Conservation (phyloP, 2,888 invertebrate genomes). For the Gisinianus flammeolus region DNA sequence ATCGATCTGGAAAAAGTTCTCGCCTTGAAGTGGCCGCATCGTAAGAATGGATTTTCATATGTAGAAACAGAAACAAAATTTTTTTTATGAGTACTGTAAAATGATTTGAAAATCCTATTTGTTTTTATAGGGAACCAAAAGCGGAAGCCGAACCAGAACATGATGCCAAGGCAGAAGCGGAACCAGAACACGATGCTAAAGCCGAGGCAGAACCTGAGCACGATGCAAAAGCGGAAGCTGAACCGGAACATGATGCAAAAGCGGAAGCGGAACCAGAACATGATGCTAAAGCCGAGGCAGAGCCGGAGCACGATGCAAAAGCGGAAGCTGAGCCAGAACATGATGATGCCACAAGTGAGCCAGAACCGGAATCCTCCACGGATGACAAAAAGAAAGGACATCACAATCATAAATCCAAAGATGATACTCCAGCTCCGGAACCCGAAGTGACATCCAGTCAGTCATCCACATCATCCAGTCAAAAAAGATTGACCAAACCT, state of each 20-base stretch:
- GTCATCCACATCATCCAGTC: slow-evolving; percentile 12
- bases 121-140: slow-evolving; percentile 49
- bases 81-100: too few species aligned
- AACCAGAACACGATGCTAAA: not conserved
- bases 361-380: slow-evolving; percentile 63
- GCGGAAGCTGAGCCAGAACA: slow-evolving; percentile 57
- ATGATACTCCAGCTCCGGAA: slow-evolving; percentile 58
- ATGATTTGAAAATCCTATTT: too few species aligned
- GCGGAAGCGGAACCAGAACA: slow-evolving; percentile 60
- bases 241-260: slow-evolving; percentile 60
- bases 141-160: slow-evolving; percentile 61
- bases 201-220: slow-evolving; percentile 56
- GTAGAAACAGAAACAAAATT: too few species aligned
- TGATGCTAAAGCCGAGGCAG: not conserved
- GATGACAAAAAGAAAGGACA: slow-evolving; percentile 60
- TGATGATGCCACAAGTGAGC: slow-evolving; percentile 47
- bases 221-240: slow-evolving; percentile 55
- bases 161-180: slow-evolving; percentile 60
- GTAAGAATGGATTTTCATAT: too few species aligned
- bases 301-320: not conserved
- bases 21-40: slow-evolving; percentile 44
- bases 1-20: slow-evolving; percentile 46
- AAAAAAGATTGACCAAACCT: slow-evolving; percentile 26
- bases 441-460: slow-evolving; percentile 60
- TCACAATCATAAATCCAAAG: slow-evolving; percentile 57